A percentile compares a stretch with the other conserved stretches of the same genome.
Conservation (phyloP, 1,140 invertebrate species). For the Drosophila trapezifrons region DNA sequence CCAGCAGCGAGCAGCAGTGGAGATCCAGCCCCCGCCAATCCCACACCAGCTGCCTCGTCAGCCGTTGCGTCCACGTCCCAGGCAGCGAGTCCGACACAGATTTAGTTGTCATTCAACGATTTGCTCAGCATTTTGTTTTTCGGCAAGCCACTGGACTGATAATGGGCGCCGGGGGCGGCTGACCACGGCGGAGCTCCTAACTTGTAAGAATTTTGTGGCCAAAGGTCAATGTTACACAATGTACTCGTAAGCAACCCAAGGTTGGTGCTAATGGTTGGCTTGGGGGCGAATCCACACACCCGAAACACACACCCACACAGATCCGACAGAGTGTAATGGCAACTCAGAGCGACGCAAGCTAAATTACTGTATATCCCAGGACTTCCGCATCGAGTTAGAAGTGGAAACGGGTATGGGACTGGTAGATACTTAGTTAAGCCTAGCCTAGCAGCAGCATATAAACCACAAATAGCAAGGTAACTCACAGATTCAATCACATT, state of each 20-base stretch:
- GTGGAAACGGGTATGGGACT: background rate
- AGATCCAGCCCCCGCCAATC: slow-evolving; percentile 8
- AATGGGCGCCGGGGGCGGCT: slow-evolving; percentile 12
- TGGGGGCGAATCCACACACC: slow-evolving; percentile 17
- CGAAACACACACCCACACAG: slow-evolving; percentile 9
- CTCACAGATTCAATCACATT: slow-evolving; percentile 47
- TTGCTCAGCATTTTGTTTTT: slow-evolving; percentile 83
- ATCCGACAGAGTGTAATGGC: slow-evolving; percentile 22
- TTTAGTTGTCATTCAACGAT: slow-evolving; percentile 84
- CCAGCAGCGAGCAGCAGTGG: slow-evolving; percentile 20
- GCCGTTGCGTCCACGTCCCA: slow-evolving; percentile 66
- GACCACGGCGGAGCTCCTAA: slow-evolving; percentile 40
- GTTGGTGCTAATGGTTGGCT: slow-evolving; percentile 62
- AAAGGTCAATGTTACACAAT: slow-evolving; percentile 57
- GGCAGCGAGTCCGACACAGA: slow-evolving; percentile 75
- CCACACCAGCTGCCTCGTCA: slow-evolving; percentile 20
- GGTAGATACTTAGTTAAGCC: slow-evolving; percentile 46
- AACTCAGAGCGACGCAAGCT: slow-evolving; percentile 28
- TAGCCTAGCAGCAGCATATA: slow-evolving; percentile 51
- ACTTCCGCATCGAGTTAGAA: background rate
- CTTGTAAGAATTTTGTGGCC: slow-evolving; percentile 61
- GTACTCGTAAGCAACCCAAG: slow-evolving; percentile 56
- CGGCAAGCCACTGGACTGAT: slow-evolving; percentile 76
- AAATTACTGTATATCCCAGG: slow-evolving; percentile 6
- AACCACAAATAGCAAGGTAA: slow-evolving; percentile 48